Conservation (phyloP, 2,797 vertebrate species). For the Parambassis ranga region DNA sequence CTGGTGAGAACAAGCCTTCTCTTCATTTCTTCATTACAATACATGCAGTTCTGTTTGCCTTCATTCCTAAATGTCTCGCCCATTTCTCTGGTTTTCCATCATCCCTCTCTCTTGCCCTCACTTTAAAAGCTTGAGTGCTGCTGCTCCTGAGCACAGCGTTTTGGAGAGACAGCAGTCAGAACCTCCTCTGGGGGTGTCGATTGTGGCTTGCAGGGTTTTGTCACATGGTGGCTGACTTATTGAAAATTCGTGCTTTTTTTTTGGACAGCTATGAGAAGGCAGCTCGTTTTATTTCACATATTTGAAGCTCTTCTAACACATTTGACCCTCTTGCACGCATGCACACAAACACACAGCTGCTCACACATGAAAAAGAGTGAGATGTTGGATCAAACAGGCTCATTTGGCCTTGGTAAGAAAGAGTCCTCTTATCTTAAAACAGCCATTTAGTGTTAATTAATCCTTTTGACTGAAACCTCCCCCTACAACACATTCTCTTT, state of each 20-base stretch:
- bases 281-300: background rate
- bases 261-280: slow-evolving; percentile 27
- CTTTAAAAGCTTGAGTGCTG: background rate
- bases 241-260: slow-evolving; percentile 14
- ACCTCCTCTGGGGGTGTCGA: slow-evolving; percentile 16
- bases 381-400: slow-evolving; percentile 66
- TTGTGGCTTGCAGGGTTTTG: slow-evolving; percentile 13
- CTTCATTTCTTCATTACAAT: too few species aligned
- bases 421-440: slow-evolving; percentile 70
- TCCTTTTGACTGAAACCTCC: slow-evolving; percentile 69
- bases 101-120: background rate
- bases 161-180: slow-evolving; percentile 22
- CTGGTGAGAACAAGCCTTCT: too few species aligned
- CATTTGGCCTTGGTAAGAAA: slow-evolving; percentile 64
- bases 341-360: slow-evolving; percentile 11
- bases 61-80: background rate
- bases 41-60: background rate
- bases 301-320: slow-evolving; percentile 13
- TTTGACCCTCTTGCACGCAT: background rate
- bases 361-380: slow-evolving; percentile 39
- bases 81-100: background rate
- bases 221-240: slow-evolving; percentile 4
- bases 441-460: slow-evolving; percentile 75
- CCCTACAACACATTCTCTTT: slow-evolving; percentile 59
- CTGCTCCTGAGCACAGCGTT: background rate